Evolutionary conservation across 2,797 vertebrate species (phyloP), one percentile per base, ranked within the genome.

Genomic region (Adrianichthys oophorus): DNA sequence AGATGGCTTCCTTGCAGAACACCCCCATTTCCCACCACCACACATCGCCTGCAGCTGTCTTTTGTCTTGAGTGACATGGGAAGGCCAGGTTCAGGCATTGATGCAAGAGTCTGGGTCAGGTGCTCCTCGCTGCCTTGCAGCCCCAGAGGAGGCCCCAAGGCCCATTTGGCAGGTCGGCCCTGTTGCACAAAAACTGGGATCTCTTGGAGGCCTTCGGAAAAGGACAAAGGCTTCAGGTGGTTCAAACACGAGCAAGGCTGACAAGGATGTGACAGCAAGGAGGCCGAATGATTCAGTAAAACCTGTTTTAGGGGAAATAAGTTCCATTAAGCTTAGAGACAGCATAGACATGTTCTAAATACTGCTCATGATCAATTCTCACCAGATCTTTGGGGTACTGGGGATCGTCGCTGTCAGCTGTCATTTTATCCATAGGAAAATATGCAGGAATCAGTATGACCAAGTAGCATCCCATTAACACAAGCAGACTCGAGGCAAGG

Each of bases 1-100:
- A 94, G 91, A 55, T 84, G 84, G 77, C 89, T 93, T 12, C 88
- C 90, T 0, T 85, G 79, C 69, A 93, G 91, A 52, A 92, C 55
- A 17, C 92, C 91, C 24, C 92, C 92, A 1, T 63, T 93, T 26
- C 92, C 93, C 52, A 94, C 89, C 69, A 94, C 92, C 64, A 92
- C 72, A 12, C 93, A 94, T 50, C 85, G 84, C 62, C 53, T 89
- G 83, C 92, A 93, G 46, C 63, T 48, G 13, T 71, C 65, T 6
- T 71, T 63, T 18, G 23, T 47, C 26, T 15, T 62, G 47, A 89
- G 52, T 0, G 58, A 71, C 7, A 59, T 40, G 10, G 91, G 89
- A 26, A 83, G 48, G 3, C 85, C 83, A 0, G 74, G 76, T 52
- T 87, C 72, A 43, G 92, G 90, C 62, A 94, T 78, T 10, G 75